Conservation (phyloP, 2,113 vertebrate species). For the Gila orcuttii region DNA sequence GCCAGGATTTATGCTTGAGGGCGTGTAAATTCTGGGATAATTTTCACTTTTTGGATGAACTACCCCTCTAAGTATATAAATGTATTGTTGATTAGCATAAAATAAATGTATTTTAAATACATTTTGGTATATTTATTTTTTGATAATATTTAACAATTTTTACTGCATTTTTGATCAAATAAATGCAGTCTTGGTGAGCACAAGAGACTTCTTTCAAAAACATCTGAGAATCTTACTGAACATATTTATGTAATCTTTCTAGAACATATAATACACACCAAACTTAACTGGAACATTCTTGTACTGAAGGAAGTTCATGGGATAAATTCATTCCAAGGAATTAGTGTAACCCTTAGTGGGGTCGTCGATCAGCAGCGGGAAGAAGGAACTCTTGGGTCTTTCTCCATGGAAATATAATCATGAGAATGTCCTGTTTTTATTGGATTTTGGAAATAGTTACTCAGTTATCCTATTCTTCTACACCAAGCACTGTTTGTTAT, state of each 20-base stretch:
- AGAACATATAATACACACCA: neutral
- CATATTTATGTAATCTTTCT: neutral
- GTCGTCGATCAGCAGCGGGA: neutral
- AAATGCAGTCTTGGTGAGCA: no score
- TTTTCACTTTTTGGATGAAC: no score
- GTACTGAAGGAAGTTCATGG: constrained; percentile 2
- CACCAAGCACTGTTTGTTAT: neutral
- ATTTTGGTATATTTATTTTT: no score
- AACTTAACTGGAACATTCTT: neutral
- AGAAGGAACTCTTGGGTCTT: neutral
- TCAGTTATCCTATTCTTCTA: neutral
- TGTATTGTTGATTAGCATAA: no score
- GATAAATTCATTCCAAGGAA: neutral
- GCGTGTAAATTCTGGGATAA: no score
- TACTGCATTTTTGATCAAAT: no score
- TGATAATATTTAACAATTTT: no score
- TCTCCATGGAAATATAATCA: constrained; percentile 8
- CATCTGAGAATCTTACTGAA: neutral
- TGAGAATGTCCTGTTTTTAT: neutral
- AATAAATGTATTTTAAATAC: no score
- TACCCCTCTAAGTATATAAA: no score
- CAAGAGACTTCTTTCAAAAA: neutral
- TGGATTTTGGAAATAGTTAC: neutral
- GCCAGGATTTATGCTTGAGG: no score
- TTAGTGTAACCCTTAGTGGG: neutral